Percentiles rank a stretch among this genome's conserved stretches.
phyloP scores from a whole-genome alignment of 2,113 vertebrate species.

The Probosciger aterrimus region DNA sequence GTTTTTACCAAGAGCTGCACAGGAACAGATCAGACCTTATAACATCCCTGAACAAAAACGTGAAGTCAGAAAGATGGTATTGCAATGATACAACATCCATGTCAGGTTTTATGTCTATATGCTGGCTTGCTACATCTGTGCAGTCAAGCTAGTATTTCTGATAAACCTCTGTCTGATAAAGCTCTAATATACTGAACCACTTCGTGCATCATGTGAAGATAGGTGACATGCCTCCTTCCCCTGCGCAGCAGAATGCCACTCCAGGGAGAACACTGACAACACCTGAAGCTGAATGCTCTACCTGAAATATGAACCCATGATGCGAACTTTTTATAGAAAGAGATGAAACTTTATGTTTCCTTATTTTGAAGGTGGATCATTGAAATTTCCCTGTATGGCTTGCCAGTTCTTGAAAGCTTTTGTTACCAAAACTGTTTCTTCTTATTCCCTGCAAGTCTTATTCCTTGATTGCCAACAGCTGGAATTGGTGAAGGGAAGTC shows the following conservation, averaged over 20 bases:
- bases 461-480: background rate
- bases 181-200: background rate
- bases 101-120: background rate
- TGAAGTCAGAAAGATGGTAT: background rate
- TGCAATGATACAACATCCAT: background rate
- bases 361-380: background rate
- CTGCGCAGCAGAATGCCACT: background rate
- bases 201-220: background rate
- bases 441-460: background rate
- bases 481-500: background rate
- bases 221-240: background rate
- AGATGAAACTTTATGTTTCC: background rate
- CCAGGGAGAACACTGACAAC: background rate
- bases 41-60: background rate
- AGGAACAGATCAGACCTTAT: background rate
- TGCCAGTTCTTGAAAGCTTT: background rate
- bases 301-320: background rate
- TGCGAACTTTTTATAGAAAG: background rate
- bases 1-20: background rate
- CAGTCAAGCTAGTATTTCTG: background rate
- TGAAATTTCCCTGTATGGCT: background rate
- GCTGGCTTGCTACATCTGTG: background rate
- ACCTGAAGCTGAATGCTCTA: background rate
- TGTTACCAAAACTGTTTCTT: conserved; percentile 1
- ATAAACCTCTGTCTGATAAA: background rate